phyloP scores from a whole-genome alignment of 1,140 invertebrate genomes.

The Drosophila leontia region DNA sequence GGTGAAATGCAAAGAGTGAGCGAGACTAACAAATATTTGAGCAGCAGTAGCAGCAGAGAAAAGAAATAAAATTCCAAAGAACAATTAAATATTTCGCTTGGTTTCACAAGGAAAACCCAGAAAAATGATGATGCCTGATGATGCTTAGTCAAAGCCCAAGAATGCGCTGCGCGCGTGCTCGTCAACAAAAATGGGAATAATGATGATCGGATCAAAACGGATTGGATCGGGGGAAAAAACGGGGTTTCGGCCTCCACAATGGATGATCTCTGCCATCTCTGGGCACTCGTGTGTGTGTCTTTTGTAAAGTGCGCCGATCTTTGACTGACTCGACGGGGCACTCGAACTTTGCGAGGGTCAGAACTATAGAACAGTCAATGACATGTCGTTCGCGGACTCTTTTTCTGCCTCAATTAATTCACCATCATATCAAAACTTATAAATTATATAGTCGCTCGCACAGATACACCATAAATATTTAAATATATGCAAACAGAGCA shows the following conservation, averaged over 20 bases:
- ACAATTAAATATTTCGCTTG: constrained; percentile 35
- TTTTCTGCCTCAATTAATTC: constrained; percentile 63
- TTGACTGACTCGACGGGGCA: constrained; percentile 49
- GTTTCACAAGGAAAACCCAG: constrained; percentile 69
- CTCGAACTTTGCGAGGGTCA: constrained; percentile 80
- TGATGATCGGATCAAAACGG: neutral
- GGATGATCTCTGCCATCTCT: constrained; percentile 20
- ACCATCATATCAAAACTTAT: constrained; percentile 72
- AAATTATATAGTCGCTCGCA: constrained; percentile 60
- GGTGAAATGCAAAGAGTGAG: constrained; percentile 38
- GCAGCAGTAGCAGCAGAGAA: constrained; percentile 2
- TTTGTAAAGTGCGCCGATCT: constrained; percentile 78
- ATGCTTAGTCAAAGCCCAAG: constrained; percentile 69
- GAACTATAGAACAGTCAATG: constrained; percentile 80
- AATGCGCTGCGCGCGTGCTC: constrained; percentile 62
- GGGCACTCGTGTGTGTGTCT: neutral
- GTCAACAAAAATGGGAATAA: constrained; percentile 19
- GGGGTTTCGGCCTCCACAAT: constrained; percentile 55
- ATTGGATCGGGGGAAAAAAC: constrained; percentile 3
- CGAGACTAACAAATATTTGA: constrained; percentile 41
- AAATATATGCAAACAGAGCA: constrained; percentile 55
- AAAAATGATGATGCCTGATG: constrained; percentile 14
- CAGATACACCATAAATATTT: constrained; percentile 40
- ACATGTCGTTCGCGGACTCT: constrained; percentile 44
- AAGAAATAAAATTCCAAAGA: constrained; percentile 43